Evolutionary conservation across 64 coral and sea anemone genomes (phyloP).

Genomic region (Dendrophyllia cribrosa): DNA sequence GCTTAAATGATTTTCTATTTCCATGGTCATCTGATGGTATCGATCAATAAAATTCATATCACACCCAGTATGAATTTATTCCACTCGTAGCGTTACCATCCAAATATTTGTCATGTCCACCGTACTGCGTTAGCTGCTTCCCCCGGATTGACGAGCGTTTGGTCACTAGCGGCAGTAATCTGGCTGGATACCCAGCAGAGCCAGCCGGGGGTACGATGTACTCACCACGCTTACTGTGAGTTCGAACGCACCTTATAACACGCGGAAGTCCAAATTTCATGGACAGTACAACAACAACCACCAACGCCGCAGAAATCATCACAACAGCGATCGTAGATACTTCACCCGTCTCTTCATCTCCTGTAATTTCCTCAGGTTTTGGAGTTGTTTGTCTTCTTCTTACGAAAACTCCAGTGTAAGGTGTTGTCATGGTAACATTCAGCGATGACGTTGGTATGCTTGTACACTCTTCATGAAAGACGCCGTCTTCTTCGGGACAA

Average conservation of each 20-base stretch:
- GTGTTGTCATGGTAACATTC: background rate
- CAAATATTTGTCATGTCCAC: constrained; percentile 4
- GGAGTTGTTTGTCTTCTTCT: background rate
- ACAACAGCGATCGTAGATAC: constrained; percentile 71
- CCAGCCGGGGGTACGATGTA: constrained; percentile 80
- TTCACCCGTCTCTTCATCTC: background rate
- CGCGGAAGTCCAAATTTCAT: constrained; percentile 76
- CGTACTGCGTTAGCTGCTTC: constrained; percentile 43
- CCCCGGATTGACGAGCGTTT: constrained; percentile 43
- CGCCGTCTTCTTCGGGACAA: background rate
- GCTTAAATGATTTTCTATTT: too few relatives aligned
- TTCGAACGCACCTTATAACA: constrained; percentile 78
- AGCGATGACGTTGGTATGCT: background rate
- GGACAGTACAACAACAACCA: constrained; percentile 64
- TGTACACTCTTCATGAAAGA: background rate
- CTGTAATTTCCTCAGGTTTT: background rate
- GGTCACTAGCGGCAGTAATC: constrained; percentile 72
- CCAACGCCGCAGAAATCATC: constrained; percentile 71
- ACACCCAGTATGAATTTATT: constrained; percentile 89
- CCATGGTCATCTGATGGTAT: too few relatives aligned
- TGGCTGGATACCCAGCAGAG: constrained; percentile 62
- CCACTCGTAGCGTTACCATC: constrained; percentile 48
- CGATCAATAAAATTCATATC: background rate
- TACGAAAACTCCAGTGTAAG: background rate
- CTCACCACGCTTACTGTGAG: constrained; percentile 91